Evolutionary conservation across 1,140 invertebrate species (phyloP), one percentile per base, ranked within the genome.

Genomic region (Drosophila hydei): DNA sequence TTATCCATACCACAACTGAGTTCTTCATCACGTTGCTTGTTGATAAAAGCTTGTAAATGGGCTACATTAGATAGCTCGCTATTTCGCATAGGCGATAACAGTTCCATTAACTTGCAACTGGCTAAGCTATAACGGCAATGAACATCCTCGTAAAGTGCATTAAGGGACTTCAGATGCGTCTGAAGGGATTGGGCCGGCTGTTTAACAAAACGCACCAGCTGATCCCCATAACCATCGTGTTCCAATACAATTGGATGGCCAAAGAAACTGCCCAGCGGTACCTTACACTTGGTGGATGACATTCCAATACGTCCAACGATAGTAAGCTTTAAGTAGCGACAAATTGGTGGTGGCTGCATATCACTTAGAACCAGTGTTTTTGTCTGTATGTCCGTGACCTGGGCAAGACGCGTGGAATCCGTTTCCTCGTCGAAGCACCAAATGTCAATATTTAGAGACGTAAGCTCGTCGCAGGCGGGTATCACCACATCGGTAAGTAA

Each of bases 201-300:
- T 23, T 79, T 90, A 3, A 91, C 72, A n/a, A 79, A 89, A 19
- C 75, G 64, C 56, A 90, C 59, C 30, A 91, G n/a, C 16, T 92
- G 72, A 84, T 94, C 93, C 0, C 93, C 92, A 68, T 94, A 94
- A 65, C 93, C 92, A 92, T 94, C 95, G 74, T 94, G 95, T 5
- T 95, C 95, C 38, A 96, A 91, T 51, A 97, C 94, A 21, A 96
- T 94, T 40, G 97, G 95, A 90, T 98, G 97, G 2, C 97, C 97
- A 89, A 97, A 98, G 92, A 98, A 98, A 88, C 95, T 95, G n/a
- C 97, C 97, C 18, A 98, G 92, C 1, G 97, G 97, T 54, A 98
- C 97, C 91, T 96, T 95, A 80, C 97, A 97, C 75, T 96, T 95
- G 21, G 96, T 96, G 0, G 96, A 95, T 38, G 96, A 96, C 96